Percentiles rank a stretch among this genome's conserved stretches.
Evolutionary conservation across 1,140 invertebrate species (phyloP).

Genomic region (Tribolium madens): DNA sequence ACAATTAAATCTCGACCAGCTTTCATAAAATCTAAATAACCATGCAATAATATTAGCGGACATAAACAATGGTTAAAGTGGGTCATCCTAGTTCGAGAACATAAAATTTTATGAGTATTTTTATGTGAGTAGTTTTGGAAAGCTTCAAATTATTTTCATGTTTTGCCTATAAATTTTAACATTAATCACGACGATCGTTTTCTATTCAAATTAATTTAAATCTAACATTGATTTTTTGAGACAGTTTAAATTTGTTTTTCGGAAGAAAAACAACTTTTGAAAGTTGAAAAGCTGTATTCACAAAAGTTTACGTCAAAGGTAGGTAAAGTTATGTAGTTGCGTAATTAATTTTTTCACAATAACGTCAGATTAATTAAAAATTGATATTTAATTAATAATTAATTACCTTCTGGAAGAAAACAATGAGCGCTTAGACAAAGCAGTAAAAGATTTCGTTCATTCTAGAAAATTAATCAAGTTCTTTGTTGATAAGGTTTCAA

Average conservation of each 20-base stretch:
- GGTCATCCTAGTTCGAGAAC: constrained; percentile 10
- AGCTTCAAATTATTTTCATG: constrained; percentile 12
- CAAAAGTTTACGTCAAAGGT: not conserved
- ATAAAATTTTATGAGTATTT: constrained; percentile 28
- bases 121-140: constrained; percentile 9
- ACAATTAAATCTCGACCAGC: too few relatives aligned
- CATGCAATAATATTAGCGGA: too few relatives aligned
- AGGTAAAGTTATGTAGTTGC: not conserved
- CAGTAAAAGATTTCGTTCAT: not conserved
- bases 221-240: not conserved
- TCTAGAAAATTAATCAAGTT: constrained; percentile 21
- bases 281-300: not conserved
- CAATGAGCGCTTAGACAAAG: constrained; percentile 3
- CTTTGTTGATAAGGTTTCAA: not conserved
- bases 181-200: not conserved
- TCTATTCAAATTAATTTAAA: not conserved
- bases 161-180: constrained; percentile 20
- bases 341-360: constrained; percentile 3
- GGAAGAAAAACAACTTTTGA: not conserved
- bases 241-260: not conserved
- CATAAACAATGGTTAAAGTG: constrained; percentile 29
- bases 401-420: constrained; percentile 4
- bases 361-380: constrained; percentile 22
- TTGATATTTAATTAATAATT: constrained; percentile 36
- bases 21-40: constrained; percentile 8